phyloP scores from a whole-genome alignment of 2,888 invertebrate genomes.

The Drosophila subquinaria region DNA sequence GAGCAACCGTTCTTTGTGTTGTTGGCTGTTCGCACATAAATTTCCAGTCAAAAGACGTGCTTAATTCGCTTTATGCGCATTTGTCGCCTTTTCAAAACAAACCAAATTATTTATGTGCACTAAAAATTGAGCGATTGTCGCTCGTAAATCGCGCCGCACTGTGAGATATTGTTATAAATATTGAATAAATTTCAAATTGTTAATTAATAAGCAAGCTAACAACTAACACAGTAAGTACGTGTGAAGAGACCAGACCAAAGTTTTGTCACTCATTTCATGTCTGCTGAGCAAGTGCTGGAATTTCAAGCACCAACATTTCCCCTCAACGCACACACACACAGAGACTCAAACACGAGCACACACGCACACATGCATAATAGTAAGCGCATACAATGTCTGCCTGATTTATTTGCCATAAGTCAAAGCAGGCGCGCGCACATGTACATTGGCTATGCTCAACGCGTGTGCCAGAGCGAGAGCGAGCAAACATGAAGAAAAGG shows the following conservation, averaged over 20 bases:
- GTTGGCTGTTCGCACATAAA: slow-evolving; percentile 69
- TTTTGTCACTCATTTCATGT: slow-evolving; percentile 53
- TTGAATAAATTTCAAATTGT: slow-evolving; percentile 37
- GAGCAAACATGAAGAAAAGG: slow-evolving; percentile 78
- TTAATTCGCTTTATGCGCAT: slow-evolving; percentile 61
- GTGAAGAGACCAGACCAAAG: slow-evolving; percentile 24
- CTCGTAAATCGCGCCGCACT: slow-evolving; percentile 60
- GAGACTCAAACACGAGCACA: slow-evolving; percentile 15
- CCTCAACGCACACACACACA: slow-evolving; percentile 52
- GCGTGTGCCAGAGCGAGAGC: slow-evolving; percentile 49
- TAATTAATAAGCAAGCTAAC: slow-evolving; percentile 47
- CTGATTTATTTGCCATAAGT: slow-evolving; percentile 80
- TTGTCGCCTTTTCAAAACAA: slow-evolving; percentile 58
- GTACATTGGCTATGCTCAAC: slow-evolving; percentile 39
- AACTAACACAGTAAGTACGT: slow-evolving; percentile 51
- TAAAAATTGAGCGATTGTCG: slow-evolving; percentile 66
- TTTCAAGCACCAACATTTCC: slow-evolving; percentile 56
- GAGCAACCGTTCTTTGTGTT: slow-evolving; percentile 40
- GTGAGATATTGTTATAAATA: slow-evolving; percentile 26
- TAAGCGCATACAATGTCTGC: slow-evolving; percentile 51
- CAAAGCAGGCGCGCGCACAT: slow-evolving; percentile 76
- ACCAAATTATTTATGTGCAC: slow-evolving; percentile 60
- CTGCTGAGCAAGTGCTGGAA: slow-evolving; percentile 45
- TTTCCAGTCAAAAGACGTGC: slow-evolving; percentile 64
- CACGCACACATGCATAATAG: slow-evolving; percentile 21